Evolutionary conservation across 2,797 vertebrate genomes (phyloP), one percentile per base, ranked within the genome.

Genomic region (Furcifer pardalis): DNA sequence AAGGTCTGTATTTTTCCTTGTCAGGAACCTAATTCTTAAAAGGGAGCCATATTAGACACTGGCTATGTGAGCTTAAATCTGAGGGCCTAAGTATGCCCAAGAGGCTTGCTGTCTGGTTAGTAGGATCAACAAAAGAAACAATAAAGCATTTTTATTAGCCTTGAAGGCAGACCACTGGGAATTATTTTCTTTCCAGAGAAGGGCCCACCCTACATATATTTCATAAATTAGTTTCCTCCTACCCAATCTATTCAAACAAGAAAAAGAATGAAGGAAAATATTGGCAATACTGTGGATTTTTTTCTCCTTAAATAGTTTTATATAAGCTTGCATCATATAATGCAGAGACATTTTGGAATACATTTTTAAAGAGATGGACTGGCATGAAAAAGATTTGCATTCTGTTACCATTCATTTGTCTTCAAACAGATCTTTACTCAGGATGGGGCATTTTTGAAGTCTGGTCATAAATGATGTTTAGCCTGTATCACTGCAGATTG

Each of bases 81-180:
- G 63, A 89, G 84, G 80, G 37, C 56, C 79, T 92, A 86, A 90
- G 59, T 88, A 63, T 91, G 79, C 92, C 82, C 84, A 77, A 49
- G 88, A 87, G 93, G 80, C 46, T 90, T 94, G 75, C 89, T 91
- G 73, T 84, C 86, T 75, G 87, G 73, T 84, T 84, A 90, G 83
- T 86, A 94, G 89, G 60, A 93, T 94, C 90, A 92, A 92, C 84
- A 93, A 84, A 87, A 93, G 78, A 91, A 94, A 91, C 81, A 94
- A 84, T 91, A 92, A 93, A 91, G 76, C 84, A 91, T 90, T 92
- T 90, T 93, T 88, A 94, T 94, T 94, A 90, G 44, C 84, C 86
- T 94, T 93, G 88, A 92, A 95, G 90, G 91, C 75, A 86, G 84
- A 90, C 90, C 87, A 90, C 60, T 88, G 83, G 89, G 90, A 94